These are phyloP conservation scores for Phortica magna DNA, from an alignment of 2,888 invertebrate genomes.

Conservation along the genomic window DNA sequence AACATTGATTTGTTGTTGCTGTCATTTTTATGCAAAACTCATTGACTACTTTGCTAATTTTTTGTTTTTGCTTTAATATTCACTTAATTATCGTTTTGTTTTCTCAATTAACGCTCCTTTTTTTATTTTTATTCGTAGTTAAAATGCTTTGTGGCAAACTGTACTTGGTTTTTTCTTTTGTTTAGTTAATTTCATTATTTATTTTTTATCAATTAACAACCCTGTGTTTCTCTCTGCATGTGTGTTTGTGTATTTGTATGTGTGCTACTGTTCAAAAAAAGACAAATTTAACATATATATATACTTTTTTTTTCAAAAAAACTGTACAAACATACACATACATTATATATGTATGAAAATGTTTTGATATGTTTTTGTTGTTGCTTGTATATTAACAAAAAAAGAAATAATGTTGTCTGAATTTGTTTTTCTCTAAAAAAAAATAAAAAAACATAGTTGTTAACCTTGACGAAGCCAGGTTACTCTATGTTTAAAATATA, in stretches of 20 bases:
- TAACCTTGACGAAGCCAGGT: too few species aligned
- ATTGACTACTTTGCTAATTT: constrained; percentile 20
- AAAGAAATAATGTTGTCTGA: constrained; percentile 44
- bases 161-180: background rate
- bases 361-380: constrained; percentile 39
- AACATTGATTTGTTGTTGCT: background rate
- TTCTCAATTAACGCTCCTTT: constrained; percentile 30
- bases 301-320: constrained; percentile 48
- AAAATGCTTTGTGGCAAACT: constrained; percentile 20
- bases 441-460: constrained; percentile 3
- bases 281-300: constrained; percentile 53
- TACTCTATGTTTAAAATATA: too few species aligned
- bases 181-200: constrained; percentile 5
- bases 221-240: background rate
- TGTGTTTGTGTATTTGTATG: background rate
- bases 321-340: constrained; percentile 47
- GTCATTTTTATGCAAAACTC: background rate
- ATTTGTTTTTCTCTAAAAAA: constrained; percentile 36
- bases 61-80: constrained; percentile 7
- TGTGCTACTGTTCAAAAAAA: constrained; percentile 44
- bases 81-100: constrained; percentile 3
- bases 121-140: background rate
- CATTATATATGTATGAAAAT: constrained; percentile 37
- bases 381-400: constrained; percentile 27
- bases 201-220: constrained; percentile 19